Conservation (phyloP, 2,113 vertebrate species). For the Nettapus auritus region DNA sequence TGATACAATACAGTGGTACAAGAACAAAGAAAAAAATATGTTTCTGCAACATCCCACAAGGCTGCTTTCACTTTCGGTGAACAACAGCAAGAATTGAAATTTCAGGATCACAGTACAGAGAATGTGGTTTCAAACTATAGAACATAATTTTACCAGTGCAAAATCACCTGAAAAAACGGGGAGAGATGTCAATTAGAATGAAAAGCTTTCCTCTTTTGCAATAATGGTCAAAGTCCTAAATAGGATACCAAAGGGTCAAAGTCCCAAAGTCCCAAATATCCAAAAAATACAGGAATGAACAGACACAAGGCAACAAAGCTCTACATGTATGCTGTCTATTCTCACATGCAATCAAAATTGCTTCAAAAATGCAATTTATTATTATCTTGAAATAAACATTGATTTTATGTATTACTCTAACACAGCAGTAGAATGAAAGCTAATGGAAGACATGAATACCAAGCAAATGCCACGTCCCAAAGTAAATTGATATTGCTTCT, state of each 20-base stretch:
- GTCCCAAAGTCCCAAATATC: not conserved
- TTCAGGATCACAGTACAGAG: not conserved
- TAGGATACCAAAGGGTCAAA: not conserved
- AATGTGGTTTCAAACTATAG: not conserved
- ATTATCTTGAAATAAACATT: not conserved
- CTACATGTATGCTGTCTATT: not conserved
- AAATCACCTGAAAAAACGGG: not conserved
- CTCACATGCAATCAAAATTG: not conserved
- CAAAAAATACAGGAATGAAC: not conserved
- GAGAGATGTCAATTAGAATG: not conserved
- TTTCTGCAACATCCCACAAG: not conserved
- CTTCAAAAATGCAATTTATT: not conserved
- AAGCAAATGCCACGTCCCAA: conserved; percentile 19
- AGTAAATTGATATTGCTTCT: conserved; percentile 34
- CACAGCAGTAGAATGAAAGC: not conserved
- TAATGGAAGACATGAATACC: not conserved
- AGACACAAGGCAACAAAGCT: not conserved
- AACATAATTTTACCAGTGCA: not conserved
- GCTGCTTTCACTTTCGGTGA: not conserved
- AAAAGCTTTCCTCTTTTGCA: not conserved
- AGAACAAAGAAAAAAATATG: accelerated
- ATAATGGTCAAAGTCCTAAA: not conserved
- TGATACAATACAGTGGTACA: not conserved
- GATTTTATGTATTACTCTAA: not conserved
- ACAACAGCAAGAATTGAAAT: not conserved